These are phyloP conservation scores for Aegotheles bennettii DNA, from an alignment of 2,113 vertebrate species.

Conservation along the genomic window DNA sequence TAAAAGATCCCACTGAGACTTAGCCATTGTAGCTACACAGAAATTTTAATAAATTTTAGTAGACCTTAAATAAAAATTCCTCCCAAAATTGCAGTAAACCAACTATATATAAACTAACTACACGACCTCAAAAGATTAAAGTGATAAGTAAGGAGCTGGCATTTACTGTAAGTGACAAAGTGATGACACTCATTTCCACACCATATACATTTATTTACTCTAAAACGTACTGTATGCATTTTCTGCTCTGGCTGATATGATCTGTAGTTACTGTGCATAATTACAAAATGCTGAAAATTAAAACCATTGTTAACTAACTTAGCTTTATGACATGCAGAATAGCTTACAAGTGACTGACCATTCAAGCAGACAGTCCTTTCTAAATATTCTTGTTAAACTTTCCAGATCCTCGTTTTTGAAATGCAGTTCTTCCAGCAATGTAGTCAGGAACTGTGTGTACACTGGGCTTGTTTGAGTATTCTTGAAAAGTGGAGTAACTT, in stretches of 20 bases:
- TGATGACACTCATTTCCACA: slow-evolving; percentile 33
- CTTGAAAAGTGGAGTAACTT: slow-evolving; percentile 58
- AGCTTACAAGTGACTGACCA: slow-evolving; percentile 54
- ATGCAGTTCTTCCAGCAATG: slow-evolving; percentile 73
- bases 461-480: slow-evolving; percentile 28
- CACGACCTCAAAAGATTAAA: background rate
- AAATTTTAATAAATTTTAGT: background rate
- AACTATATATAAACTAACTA: background rate
- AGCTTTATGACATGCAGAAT: background rate
- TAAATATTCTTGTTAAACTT: slow-evolving; percentile 72
- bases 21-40: background rate
- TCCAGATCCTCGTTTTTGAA: slow-evolving; percentile 76
- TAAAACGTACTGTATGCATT: background rate
- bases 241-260: background rate
- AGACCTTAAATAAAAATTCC: background rate
- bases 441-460: slow-evolving; percentile 73
- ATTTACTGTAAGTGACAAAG: slow-evolving; percentile 49
- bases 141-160: slow-evolving; percentile 10
- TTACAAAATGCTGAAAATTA: background rate
- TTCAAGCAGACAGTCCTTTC: slow-evolving; percentile 4
- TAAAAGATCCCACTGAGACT: background rate
- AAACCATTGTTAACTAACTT: background rate
- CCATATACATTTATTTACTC: background rate
- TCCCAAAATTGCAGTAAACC: background rate
- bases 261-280: background rate